These are phyloP conservation scores for Melangyna quadrimaculata DNA, from an alignment of 2,888 invertebrate species.

Conservation along the genomic window DNA sequence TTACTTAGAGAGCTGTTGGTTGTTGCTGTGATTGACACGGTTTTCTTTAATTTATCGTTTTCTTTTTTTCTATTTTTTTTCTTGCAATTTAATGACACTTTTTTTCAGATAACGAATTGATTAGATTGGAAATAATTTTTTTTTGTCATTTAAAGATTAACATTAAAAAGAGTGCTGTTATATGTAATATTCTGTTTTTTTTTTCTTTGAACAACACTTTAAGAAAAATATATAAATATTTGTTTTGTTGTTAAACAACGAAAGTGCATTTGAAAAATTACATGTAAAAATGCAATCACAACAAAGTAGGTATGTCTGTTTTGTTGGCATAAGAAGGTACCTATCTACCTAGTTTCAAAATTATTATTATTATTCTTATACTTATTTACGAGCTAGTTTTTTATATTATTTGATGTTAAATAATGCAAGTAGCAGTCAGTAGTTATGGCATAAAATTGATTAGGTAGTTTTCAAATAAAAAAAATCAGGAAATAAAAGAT, in stretches of 20 bases:
- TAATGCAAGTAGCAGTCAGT: not conserved
- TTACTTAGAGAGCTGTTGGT: too few species aligned
- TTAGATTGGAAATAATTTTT: constrained; percentile 13
- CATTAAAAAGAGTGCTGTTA: not conserved
- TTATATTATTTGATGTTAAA: not conserved
- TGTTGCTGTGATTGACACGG: constrained; percentile 39
- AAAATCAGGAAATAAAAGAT: constrained; percentile 9
- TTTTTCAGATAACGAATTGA: constrained; percentile 19
- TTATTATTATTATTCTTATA: not conserved
- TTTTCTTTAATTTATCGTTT: not conserved
- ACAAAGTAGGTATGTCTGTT: not conserved
- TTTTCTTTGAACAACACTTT: not conserved
- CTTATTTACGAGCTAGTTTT: not conserved
- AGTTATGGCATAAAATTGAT: not conserved
- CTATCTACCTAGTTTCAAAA: too few species aligned
- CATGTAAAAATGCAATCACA: not conserved
- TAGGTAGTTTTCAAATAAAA: not conserved
- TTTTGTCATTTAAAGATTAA: not conserved
- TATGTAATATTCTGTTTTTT: not conserved
- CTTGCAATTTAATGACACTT: constrained; percentile 4
- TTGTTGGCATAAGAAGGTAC: too few species aligned
- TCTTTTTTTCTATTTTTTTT: not conserved
- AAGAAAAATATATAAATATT: not conserved
- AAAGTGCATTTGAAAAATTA: not conserved
- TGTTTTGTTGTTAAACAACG: constrained; percentile 12